Conservation (phyloP, 1,140 invertebrate genomes). For the Formica selysi region DNA sequence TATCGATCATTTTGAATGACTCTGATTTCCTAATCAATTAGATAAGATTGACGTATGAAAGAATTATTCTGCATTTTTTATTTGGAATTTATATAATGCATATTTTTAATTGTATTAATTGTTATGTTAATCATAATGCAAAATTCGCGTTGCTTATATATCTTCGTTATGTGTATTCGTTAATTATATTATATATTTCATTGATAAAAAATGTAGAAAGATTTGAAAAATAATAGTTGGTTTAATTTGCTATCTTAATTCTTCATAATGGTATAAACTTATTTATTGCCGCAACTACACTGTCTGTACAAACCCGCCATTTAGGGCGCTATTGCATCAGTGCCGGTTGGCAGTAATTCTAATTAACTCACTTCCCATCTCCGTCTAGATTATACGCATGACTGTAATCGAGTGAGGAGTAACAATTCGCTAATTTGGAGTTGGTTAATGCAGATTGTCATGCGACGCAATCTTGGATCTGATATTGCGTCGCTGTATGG, state of each 20-base stretch:
- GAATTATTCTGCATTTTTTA: too few relatives aligned
- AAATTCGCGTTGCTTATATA: neutral
- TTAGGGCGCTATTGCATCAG: slow-evolving; percentile 25
- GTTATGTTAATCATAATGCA: too few relatives aligned
- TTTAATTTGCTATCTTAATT: slow-evolving; percentile 8
- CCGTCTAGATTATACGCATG: slow-evolving; percentile 10
- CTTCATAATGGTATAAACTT: neutral
- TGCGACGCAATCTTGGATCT: neutral
- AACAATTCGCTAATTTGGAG: slow-evolving; percentile 46
- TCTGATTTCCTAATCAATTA: neutral
- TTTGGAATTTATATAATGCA: too few relatives aligned
- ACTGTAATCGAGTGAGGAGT: neutral
- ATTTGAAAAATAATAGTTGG: neutral
- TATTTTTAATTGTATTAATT: too few relatives aligned
- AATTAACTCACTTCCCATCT: slow-evolving; percentile 38
- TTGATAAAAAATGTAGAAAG: neutral
- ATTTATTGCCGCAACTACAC: neutral
- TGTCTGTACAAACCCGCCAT: neutral
- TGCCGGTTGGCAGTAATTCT: slow-evolving; percentile 11
- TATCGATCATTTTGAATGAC: neutral
- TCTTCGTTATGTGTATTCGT: neutral
- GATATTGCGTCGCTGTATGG: slow-evolving; percentile 2
- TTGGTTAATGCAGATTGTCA: slow-evolving; percentile 26
- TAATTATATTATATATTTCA: neutral
- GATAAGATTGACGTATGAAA: neutral